Base-by-base conservation (phyloP, 2,797 vertebrate species). In the Poecilia velifera region DNA sequence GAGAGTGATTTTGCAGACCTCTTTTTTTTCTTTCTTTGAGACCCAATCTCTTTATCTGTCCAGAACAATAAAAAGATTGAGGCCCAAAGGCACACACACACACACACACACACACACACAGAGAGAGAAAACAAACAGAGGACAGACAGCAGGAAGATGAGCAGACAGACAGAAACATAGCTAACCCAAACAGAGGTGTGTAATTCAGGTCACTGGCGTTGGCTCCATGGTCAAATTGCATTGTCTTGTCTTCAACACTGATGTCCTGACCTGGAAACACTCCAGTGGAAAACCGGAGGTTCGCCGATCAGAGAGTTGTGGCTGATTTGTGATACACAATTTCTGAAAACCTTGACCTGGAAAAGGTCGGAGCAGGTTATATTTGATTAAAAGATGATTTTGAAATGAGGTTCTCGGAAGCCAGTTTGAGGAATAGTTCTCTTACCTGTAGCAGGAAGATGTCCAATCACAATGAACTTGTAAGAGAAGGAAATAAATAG, bases 31-130 rank as follows among this genome's bases (percentile, higher is more conserved):
- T 66, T 85, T 85, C 79, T 87, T 18, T 76, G 82, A 70, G 82
- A 84, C 82, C 86, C 86, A 70, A 88, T 89, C 90, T 92, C 91
- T 93, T 93, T 92, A 93, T 94, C 88, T 87, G 86, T 87, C 79
- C 77, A 72, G 78, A 84, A 93, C 91, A 93, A 94, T 92, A 84
- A 88, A 74, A 88, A 91, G 90, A 91, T 81, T 74, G 89, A 87
- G 34, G 90, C 92, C 91, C 82, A 80, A 71, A 91, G 91, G 92
- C 57, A 47, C 46, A 47, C 46, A 47, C 46, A 16, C 14, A 16
- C 14, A 16, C 41, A 4, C 45, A 14, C 45, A 4, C 47, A 46
- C 46, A 16, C 80, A 88, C 84, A 72, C 78, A 73, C 80, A 84
- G 62, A 39, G 78, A 89, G 77, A 41, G 74, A 70, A 70, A 13